Conservation (phyloP, 2,888 invertebrate genomes). For the Helobdella robusta region DNA sequence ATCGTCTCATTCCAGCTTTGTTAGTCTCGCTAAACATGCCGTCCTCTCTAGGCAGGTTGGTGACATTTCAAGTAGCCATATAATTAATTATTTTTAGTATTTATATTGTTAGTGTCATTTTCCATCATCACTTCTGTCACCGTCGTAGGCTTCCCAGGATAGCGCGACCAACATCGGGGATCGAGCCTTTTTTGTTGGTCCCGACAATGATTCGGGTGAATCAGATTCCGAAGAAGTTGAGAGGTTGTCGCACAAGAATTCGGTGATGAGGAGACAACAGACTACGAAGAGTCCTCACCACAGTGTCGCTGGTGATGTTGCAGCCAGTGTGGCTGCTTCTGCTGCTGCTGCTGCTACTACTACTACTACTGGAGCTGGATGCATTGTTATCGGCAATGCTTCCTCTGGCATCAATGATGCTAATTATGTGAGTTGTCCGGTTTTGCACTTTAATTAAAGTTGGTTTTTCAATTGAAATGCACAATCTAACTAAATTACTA, state of each 20-base stretch:
- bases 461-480: too few species aligned
- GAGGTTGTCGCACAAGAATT: constrained; percentile 24
- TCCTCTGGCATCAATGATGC: too few species aligned
- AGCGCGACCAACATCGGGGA: constrained; percentile 24
- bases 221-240: constrained; percentile 29
- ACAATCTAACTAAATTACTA: too few species aligned
- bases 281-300: background rate
- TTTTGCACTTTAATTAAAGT: too few species aligned
- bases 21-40: constrained; percentile 15
- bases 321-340: background rate
- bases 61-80: background rate
- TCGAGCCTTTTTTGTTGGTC: constrained; percentile 25
- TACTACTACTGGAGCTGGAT: background rate
- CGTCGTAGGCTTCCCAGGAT: constrained; percentile 16
- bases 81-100: background rate
- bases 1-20: constrained; percentile 15
- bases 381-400: background rate
- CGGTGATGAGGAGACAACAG: background rate
- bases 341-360: background rate
- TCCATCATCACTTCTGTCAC: background rate
- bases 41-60: background rate
- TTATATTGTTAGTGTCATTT: too few species aligned
- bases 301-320: background rate
- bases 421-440: too few species aligned
- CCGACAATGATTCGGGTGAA: constrained; percentile 29